A percentile compares a stretch with the other conserved stretches of the same genome.
Conservation (phyloP, 2,888 invertebrate genomes). For the Xestia rhomboidea region DNA sequence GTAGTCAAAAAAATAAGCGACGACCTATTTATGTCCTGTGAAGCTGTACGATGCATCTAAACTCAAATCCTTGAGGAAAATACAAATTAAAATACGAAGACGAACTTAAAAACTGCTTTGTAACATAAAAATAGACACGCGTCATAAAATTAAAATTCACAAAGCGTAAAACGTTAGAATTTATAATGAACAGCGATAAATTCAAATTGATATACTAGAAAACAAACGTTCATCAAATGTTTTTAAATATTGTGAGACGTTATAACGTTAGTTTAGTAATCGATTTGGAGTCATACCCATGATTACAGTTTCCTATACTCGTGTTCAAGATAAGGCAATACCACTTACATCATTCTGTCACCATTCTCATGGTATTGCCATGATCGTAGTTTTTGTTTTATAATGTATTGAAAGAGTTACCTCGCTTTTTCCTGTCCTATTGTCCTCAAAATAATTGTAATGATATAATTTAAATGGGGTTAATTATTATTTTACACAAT, state of each 20-base stretch:
- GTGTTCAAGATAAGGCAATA: constrained; percentile 28
- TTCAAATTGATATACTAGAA: constrained; percentile 8
- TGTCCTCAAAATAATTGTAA: background rate
- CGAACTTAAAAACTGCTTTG: background rate
- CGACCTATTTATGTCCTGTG: constrained; percentile 61
- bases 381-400: constrained; percentile 18
- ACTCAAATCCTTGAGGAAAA: constrained; percentile 48
- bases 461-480: background rate
- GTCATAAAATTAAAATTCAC: constrained; percentile 27
- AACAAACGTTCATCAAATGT: constrained; percentile 10
- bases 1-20: constrained; percentile 65
- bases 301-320: constrained; percentile 23
- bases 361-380: constrained; percentile 34
- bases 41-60: constrained; percentile 24
- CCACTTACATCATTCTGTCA: constrained; percentile 28
- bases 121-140: constrained; percentile 5
- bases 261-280: constrained; percentile 5
- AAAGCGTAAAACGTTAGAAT: constrained; percentile 15
- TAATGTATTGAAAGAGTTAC: constrained; percentile 8
- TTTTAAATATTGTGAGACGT: constrained; percentile 4
- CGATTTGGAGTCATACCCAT: constrained; percentile 23
- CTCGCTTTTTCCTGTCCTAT: background rate
- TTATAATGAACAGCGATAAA: constrained; percentile 2
- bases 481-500: background rate
- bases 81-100: constrained; percentile 31